These are phyloP conservation scores for Xenentodon cancila DNA, from an alignment of 2,797 vertebrate genomes.

Conservation along the genomic window DNA sequence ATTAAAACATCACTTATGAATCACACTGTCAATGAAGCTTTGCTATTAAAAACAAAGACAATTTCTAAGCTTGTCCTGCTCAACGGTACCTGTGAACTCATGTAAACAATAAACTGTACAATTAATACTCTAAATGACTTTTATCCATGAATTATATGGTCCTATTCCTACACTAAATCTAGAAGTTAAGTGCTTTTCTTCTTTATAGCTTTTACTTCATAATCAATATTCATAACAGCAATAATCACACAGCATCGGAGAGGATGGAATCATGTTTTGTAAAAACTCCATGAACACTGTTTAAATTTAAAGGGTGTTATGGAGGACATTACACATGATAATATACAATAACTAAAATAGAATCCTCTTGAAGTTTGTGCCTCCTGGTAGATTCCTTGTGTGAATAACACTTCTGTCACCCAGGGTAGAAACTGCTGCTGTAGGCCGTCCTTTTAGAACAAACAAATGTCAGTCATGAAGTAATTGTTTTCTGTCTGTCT, in stretches of 20 bases:
- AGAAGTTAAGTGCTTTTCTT: constrained; percentile 37
- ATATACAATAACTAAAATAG: constrained; percentile 65
- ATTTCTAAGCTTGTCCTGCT: not conserved
- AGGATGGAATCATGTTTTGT: constrained; percentile 15
- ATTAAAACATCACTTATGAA: not conserved
- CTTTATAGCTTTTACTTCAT: constrained; percentile 37
- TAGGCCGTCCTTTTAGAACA: constrained; percentile 61
- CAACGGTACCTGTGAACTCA: constrained; percentile 3
- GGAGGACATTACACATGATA: constrained; percentile 39
- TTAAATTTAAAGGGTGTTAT: constrained; percentile 49
- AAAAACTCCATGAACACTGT: constrained; percentile 45
- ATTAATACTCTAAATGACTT: constrained; percentile 20
- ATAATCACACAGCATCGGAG: constrained; percentile 27
- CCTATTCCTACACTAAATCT: constrained; percentile 14
- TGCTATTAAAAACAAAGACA: not conserved
- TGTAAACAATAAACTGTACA: constrained; percentile 5
- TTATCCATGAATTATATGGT: constrained; percentile 35
- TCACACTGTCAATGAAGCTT: not conserved
- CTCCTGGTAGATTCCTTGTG: constrained; percentile 63
- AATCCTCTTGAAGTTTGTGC: constrained; percentile 65
- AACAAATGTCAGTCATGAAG: constrained; percentile 70
- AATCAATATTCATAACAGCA: constrained; percentile 63
- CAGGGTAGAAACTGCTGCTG: constrained; percentile 63
- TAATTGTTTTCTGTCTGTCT: constrained; percentile 49
- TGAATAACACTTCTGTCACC: constrained; percentile 71